Evolutionary conservation across 2,888 invertebrate genomes (phyloP), one percentile per base, ranked within the genome.

Genomic region (Aspidiotus destructor): DNA sequence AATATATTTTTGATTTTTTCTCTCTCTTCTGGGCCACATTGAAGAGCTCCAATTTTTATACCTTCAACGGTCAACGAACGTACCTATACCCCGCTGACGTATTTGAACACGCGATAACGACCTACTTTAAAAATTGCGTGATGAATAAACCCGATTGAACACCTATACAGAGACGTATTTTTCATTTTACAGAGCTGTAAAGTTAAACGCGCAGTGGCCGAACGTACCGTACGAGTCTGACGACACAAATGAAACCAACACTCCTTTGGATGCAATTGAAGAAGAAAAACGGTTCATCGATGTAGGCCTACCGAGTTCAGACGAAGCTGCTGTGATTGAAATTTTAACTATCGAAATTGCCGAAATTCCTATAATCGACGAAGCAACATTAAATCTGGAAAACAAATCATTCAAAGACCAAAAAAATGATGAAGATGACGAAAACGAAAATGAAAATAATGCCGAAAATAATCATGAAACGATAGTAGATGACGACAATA

Each of bases 281-380:
- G 69, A 69, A 55, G 62, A 61, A 17, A 62, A 62, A 69, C 60
- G 55, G 41, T 41, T 61, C 10, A 53, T 60, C 7, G 58, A 44
- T 40, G 55, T 44, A 17, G 42, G 42, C 2, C 9, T 41, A 9
- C 17, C 41, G 10, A 52, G 58, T 41, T 16, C n/a, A 6, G 62
- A 55, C 3, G 69, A 62, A n/a, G 53, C 60, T 41, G 53, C 69
- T 6, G 42, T 53, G 6, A 55, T 69, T 3, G 69, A 69, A 62
- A 69, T 69, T 60, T 55, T 69, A 42, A 69, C 69, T 8, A 62
- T 69, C 6, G 69, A 69, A 69, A 69, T 69, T 41, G 54, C 62
- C 9, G 69, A 69, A 55, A 69, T 69, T 55, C 69, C 69, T 2
- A 57, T 69, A 6, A 55, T 41, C 3, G 42, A 62, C 16, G 62